Percentiles rank a stretch among this genome's conserved stretches.
Conservation (phyloP, 2,888 invertebrate species). For the Amaurobius ferox region DNA sequence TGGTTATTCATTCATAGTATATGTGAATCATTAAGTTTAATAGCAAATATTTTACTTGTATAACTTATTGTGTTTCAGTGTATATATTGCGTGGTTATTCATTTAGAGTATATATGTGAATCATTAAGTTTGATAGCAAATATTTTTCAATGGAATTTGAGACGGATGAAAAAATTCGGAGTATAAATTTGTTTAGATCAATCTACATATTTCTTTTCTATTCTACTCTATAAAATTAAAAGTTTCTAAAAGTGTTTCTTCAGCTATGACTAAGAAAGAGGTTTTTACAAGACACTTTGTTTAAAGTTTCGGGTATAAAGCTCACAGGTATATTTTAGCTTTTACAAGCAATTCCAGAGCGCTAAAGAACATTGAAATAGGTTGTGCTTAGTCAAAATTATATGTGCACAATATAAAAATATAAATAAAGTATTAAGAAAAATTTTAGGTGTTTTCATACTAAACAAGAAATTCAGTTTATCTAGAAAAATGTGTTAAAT, state of each 20-base stretch:
- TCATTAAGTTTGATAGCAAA: too few relatives aligned
- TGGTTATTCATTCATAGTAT: too few relatives aligned
- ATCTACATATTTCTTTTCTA: background rate
- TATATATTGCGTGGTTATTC: too few relatives aligned
- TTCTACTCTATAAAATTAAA: background rate
- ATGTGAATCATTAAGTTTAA: too few relatives aligned
- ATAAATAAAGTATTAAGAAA: constrained; percentile 5
- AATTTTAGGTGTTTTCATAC: background rate
- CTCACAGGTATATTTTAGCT: constrained; percentile 7
- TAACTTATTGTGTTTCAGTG: too few relatives aligned
- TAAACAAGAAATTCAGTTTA: background rate
- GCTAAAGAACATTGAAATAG: background rate
- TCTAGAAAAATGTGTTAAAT: constrained; percentile 19
- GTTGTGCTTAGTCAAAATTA: background rate
- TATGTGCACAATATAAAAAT: constrained; percentile 28
- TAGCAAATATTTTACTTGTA: too few relatives aligned
- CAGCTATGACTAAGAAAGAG: background rate
- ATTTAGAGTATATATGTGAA: too few relatives aligned
- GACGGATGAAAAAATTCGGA: background rate
- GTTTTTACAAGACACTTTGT: background rate
- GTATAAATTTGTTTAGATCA: background rate
- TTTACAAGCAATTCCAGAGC: background rate
- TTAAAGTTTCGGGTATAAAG: background rate
- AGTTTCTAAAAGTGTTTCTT: background rate
- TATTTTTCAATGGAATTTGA: too few relatives aligned